Evolutionary conservation across 2,888 invertebrate species (phyloP), one percentile per base, ranked within the genome.

Genomic region (Pegoplata infirma): DNA sequence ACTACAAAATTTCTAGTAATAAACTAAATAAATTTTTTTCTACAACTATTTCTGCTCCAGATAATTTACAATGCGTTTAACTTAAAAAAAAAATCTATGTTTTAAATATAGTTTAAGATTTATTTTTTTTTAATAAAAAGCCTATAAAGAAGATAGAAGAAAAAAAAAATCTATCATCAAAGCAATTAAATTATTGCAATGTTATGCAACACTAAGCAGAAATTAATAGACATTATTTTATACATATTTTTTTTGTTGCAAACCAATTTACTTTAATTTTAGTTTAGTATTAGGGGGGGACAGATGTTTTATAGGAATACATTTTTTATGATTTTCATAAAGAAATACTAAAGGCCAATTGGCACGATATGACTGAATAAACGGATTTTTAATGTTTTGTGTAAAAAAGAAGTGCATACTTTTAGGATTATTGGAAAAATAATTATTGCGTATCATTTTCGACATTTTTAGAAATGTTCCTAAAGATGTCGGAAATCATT

Each of bases 181-280:
- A 21, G 63, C 49, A 63, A 63, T 63, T 51, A 63, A 63, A 51
- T 63, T 63, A 51, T 63, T 63, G 49, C 36, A 51, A 63, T 51
- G 49, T 63, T 63, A 51, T 63, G 63, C 61, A 61, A 61, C 32
- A 49, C 61, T 61, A 61, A 61, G 61, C 63, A 63, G 63, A 63
- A 63, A 63, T 49, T 63, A 63, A 63, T 63, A 32, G 49, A 16
- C 32, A 10, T 32, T 1, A 32, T 32, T 10, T 32, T 32, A 3
- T 5, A 10, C 8, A 3, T 28, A 1, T 28, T 28, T 4, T 7
- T 10, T 32, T 32, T 32, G 8, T 7, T 32, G 10, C 10, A 10
- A 32, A 12, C n/a, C n/a, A 32, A 32, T 32, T 32, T 32, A 10
- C 28, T 28, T 7, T 28, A 2, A 28, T 28, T 28, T 28, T 28